Conservation (phyloP, 2,113 vertebrate species). For the Tenebrosternarchus preto region DNA sequence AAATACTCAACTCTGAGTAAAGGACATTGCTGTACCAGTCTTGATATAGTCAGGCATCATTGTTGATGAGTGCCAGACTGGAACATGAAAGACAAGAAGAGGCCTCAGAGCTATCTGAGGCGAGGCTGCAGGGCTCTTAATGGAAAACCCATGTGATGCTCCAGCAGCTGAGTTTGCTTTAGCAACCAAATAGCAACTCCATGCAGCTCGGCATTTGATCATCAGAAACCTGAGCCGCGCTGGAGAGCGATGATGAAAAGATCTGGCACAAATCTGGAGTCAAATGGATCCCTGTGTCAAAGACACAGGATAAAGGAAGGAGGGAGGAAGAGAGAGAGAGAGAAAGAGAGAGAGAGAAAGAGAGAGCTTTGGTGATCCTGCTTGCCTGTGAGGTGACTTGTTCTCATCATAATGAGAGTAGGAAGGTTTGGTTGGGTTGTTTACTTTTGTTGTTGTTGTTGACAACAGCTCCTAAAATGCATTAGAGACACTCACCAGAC, state of each 20-base stretch:
- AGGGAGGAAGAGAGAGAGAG: neutral
- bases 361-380: conserved; percentile 13
- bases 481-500: conserved; percentile 39
- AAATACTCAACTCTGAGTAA: conserved; percentile 28
- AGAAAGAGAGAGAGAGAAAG: neutral
- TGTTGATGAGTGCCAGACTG: conserved; percentile 36
- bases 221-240: neutral
- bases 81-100: conserved; percentile 52
- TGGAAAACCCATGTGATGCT: conserved; percentile 49
- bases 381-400: conserved; percentile 31
- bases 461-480: conserved; percentile 44
- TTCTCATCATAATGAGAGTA: conserved; percentile 31
- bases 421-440: neutral
- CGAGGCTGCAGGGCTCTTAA: conserved; percentile 29
- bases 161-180: conserved; percentile 47
- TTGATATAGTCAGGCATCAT: conserved; percentile 42
- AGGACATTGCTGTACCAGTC: conserved; percentile 24
- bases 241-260: conserved; percentile 24
- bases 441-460: conserved; percentile 42
- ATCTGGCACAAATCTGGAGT: conserved; percentile 15
- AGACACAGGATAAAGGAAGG: neutral
- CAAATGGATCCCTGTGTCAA: neutral
- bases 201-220: conserved; percentile 4
- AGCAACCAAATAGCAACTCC: conserved; percentile 41
- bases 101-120: conserved; percentile 21